Evolutionary conservation across 1,140 invertebrate genomes (phyloP), one percentile per base, ranked within the genome.

Genomic region (Arctopsyche grandis): DNA sequence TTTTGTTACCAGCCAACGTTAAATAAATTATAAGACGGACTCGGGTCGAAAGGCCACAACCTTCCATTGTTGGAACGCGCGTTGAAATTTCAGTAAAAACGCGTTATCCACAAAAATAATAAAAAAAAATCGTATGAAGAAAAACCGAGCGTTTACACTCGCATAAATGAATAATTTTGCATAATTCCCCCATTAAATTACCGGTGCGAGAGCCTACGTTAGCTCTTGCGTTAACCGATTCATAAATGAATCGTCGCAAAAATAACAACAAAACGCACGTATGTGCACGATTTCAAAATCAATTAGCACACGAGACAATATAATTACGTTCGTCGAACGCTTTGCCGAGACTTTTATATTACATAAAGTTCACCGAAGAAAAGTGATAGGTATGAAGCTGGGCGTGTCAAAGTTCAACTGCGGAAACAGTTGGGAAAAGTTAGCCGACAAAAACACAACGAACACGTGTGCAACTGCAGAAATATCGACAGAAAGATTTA

Each of bases 91-190:
- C 24, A 26, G 21, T 66, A 66, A 66, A 14, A 66, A 26, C 63
- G 21, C 63, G 63, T 66, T 9, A 66, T 66, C 21, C 22, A 24
- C 21, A 66, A 66, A 66, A 26, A 26, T 5, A 70, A 70, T 5
- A 26, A 44, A 70, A 26, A 26, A 38, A 70, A 16, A 52, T 5
- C 1, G 29, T 4, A 10, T 52, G 12, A 52, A 5, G 16, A 52
- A 52, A 12, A 16, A 70, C n/a, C 38, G 48, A 26, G 16, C 24
- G 24, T 58, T 74, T 74, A 38, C 22, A 78, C 69, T 78, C 22
- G 24, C 76, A 78, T 78, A 78, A 78, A 78, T 78, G 58, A 78
- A 78, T 78, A 78, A 46, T 52, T 78, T 78, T 69, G 76, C 60
- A 78, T 78, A 69, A 78, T 66, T 66, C 24, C 14, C 16, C 26